Percentiles rank a stretch among this genome's conserved stretches.
phyloP scores from a whole-genome alignment of 2,888 invertebrate species.

The Chrysotoxum bicinctum region DNA sequence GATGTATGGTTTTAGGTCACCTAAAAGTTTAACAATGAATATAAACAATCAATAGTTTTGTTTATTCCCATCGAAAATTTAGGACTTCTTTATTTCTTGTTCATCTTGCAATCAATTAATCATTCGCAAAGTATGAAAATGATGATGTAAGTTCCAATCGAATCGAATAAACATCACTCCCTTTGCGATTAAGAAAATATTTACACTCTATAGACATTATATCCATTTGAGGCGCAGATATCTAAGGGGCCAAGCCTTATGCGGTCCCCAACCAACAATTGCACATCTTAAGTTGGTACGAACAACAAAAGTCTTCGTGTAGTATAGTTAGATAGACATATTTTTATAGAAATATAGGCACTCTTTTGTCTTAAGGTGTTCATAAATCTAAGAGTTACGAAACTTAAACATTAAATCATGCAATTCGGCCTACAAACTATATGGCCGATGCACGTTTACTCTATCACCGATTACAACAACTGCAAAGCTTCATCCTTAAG shows the following conservation, averaged over 20 bases:
- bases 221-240: conserved; percentile 15
- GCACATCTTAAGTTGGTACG: conserved; percentile 11
- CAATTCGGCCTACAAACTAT: conserved; percentile 49
- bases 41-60: conserved; percentile 10
- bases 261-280: conserved; percentile 8
- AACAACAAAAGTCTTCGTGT: neutral
- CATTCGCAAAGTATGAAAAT: conserved; percentile 23
- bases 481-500: conserved; percentile 5
- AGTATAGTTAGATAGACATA: neutral
- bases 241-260: conserved; percentile 38
- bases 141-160: conserved; percentile 55
- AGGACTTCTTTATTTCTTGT: neutral
- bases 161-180: conserved; percentile 47
- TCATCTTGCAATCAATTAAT: conserved; percentile 41
- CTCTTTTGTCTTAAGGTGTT: conserved; percentile 50
- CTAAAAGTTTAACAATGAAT: neutral
- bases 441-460: conserved; percentile 13
- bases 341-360: neutral
- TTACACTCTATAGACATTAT: conserved; percentile 16
- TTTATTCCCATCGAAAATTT: conserved; percentile 14
- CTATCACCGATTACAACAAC: neutral
- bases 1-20: neutral
- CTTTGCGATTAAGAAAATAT: conserved; percentile 42
- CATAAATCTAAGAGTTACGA: conserved; percentile 54
- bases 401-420: conserved; percentile 46